A percentile compares a stretch with the other conserved stretches of the same genome.
Evolutionary conservation across 2,888 invertebrate genomes (phyloP).

Genomic region (Periphyllus acericola): DNA sequence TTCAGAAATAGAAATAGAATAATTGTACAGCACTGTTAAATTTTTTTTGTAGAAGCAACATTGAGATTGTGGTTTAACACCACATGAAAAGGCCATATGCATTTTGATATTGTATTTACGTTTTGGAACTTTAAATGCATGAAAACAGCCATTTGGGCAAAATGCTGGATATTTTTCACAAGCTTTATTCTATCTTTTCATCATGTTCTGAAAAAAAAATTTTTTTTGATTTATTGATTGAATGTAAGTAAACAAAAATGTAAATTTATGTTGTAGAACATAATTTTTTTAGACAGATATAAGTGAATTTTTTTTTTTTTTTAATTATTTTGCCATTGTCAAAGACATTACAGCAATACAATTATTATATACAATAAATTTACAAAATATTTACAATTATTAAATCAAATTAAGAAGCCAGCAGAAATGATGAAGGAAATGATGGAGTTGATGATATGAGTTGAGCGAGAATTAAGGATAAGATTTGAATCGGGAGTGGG

Average conservation of each 20-base stretch:
- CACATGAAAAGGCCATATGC: constrained; percentile 73
- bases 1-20: too few relatives aligned
- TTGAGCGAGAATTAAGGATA: too few relatives aligned
- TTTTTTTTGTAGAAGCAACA: constrained; percentile 67
- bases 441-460: too few relatives aligned
- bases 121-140: constrained; percentile 65
- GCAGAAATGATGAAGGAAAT: too few relatives aligned
- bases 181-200: not conserved
- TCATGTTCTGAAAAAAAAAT: not conserved
- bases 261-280: not conserved
- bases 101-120: constrained; percentile 71
- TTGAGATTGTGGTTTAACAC: constrained; percentile 72
- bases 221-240: not conserved
- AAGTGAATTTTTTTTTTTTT: not conserved
- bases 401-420: too few relatives aligned
- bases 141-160: constrained; percentile 14
- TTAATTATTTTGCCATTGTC: too few relatives aligned
- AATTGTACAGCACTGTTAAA: too few relatives aligned
- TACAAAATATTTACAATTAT: too few relatives aligned
- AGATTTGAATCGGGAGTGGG: too few relatives aligned
- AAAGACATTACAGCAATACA: too few relatives aligned
- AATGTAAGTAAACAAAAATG: not conserved
- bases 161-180: not conserved
- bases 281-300: not conserved
- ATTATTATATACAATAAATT: too few relatives aligned